A percentile compares a stretch with the other conserved stretches of the same genome.
phyloP scores from a whole-genome alignment of 2,113 vertebrate species.

The Setophaga coronata region DNA sequence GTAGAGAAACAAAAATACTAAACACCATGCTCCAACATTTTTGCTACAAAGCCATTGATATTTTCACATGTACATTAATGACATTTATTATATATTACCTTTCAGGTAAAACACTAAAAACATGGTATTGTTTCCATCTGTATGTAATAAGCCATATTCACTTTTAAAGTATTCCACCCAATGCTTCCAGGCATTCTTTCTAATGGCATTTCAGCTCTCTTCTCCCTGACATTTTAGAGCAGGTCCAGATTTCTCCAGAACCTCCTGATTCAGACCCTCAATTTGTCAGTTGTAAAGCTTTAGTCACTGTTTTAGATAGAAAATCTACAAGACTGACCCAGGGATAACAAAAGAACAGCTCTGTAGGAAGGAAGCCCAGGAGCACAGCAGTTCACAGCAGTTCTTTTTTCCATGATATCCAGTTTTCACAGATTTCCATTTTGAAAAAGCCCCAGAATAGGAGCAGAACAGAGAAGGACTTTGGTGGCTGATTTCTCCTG shows the following conservation, averaged over 20 bases:
- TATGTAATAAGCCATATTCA: not conserved
- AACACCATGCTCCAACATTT: not conserved
- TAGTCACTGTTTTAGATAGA: not conserved
- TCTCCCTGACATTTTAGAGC: not conserved
- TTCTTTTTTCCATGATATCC: not conserved
- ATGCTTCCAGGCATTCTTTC: not conserved
- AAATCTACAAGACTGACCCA: fast-evolving
- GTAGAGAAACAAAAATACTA: not conserved
- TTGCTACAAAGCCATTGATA: not conserved
- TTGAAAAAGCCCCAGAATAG: not conserved
- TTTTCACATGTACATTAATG: not conserved
- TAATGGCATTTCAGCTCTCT: not conserved
- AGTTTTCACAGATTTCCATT: not conserved
- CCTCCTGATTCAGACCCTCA: not conserved
- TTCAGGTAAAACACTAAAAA: not conserved
- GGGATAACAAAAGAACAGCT: not conserved
- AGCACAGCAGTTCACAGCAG: not conserved
- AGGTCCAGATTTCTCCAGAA: not conserved
- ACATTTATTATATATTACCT: not conserved
- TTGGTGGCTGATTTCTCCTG: not conserved
- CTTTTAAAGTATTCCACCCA: not conserved
- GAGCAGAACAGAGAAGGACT: not conserved
- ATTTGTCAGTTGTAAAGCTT: not conserved
- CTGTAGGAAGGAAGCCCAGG: not conserved
- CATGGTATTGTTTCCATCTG: not conserved